Evolutionary conservation across 1,140 invertebrate genomes (phyloP), one percentile per base, ranked within the genome.

Genomic region (Dryas iulia): DNA sequence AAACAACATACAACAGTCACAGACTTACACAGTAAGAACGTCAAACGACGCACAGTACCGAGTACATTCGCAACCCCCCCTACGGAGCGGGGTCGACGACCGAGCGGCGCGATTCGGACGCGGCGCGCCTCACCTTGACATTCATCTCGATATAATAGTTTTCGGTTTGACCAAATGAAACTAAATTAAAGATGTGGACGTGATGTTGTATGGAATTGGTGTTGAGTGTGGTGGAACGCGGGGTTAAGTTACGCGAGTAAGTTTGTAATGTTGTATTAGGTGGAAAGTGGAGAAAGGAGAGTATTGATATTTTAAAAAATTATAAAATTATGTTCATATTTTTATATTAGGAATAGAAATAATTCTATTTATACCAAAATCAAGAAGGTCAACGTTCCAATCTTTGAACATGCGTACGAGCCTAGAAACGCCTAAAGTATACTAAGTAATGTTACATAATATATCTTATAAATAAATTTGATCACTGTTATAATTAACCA

Each of bases 51-150:
- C n/a, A n/a, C n/a, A n/a, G n/a, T n/a, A n/a, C n/a, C n/a, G n/a
- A n/a, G 39, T 81, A 85, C 87, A 90, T 91, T 90, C 86, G 89
- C 82, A 77, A 73, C 71, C 77, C 77, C 67, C 82, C 77, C 66
- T 2, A 2, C 35, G 12, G 18, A 2, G 39, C 75, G 69, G 78
- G 87, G 85, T 87, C 84, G 81, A 86, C 78, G 84, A 83, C 84
- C 81, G 78, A 77, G 81, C 76, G 82, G 84, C 83, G 39, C 87
- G 86, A 86, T 89, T 88, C 84, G 87, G 86, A 86, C 87, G 88
- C 87, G 85, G 87, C 85, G 85, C 85, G 85, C 87, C 87, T 91
- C 89, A 91, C 89, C 89, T 91, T 91, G 89, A 91, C 89, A 91
- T 91, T 91, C 89, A 91, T 91, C 87, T 88, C 86, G 78, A 82